Base-by-base conservation (phyloP, 2,888 invertebrate species). In the Habroteleia sp. region DNA sequence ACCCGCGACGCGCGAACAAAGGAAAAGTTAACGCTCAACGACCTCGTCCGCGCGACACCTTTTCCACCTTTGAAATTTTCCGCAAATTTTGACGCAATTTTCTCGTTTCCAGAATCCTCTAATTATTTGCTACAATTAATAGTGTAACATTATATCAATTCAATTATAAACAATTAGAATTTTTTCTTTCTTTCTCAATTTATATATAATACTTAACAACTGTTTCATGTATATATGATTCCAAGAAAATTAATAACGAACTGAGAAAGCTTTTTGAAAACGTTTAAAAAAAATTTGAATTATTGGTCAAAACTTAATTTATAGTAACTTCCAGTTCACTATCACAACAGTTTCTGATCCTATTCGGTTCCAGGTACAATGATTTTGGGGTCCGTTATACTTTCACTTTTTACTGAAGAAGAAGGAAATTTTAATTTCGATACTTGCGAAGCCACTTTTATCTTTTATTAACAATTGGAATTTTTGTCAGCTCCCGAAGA, bases 21-120 rank as follows among this genome's bases (percentile, higher is more conserved):
- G 71, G 29, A 72, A 72, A 56, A 27, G 63, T 50, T 58, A 23
- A 46, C 42, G 46, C 71, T 37, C 39, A 29, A 10, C 16, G 33
- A 54, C 46, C 54, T 63, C 46, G 46, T n/a, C 13, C 23, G 54
- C 35, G 48, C 48, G 27, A 27, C 27, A 33, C 41, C 27, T 46
- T 13, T 17, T 27, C 42, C 29, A 37, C 7, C 37, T 42, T 68
- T 58, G 14, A 27, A 58, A 68, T 50, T 50, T 68, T 33, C 68
- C 37, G 46, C 56, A 16, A 31, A 20, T 4, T n/a, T n/a, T n/a
- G n/a, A n/a, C n/a, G n/a, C n/a, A n/a, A n/a, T n/a, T n/a, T n/a
- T n/a, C n/a, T n/a, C n/a, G n/a, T n/a, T n/a, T n/a, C n/a, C n/a
- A n/a, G n/a, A n/a, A n/a, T n/a, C n/a, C n/a, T n/a, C n/a, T n/a